These are phyloP conservation scores for Pimephales promelas DNA, from an alignment of 2,113 vertebrate genomes.

Conservation along the genomic window DNA sequence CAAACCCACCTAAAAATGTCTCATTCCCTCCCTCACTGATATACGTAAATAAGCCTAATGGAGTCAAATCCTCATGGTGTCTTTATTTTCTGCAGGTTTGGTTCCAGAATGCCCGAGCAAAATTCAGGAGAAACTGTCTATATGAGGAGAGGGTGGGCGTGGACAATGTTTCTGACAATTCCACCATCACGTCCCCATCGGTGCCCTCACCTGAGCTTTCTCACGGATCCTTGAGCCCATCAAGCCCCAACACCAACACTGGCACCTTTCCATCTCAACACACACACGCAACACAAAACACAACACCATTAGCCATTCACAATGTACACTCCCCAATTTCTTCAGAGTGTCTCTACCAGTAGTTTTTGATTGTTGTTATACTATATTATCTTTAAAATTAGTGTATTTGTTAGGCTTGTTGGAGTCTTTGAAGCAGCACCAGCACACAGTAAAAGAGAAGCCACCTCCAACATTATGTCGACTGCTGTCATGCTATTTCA, in stretches of 20 bases:
- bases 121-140: conserved; percentile 96
- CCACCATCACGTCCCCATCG: conserved; percentile 89
- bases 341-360: background rate
- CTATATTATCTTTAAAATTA: background rate
- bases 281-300: no score
- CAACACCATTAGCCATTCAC: background rate
- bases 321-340: background rate
- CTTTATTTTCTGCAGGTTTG: conserved; percentile 84
- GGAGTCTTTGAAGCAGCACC: no score
- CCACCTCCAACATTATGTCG: background rate
- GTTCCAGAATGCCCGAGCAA: conserved; percentile 98
- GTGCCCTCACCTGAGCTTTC: conserved; percentile 95
- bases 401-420: background rate
- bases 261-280: conserved; percentile 74
- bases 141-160: conserved; percentile 94
- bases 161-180: conserved; percentile 90
- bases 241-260: conserved; percentile 85
- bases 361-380: background rate
- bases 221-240: conserved; percentile 95
- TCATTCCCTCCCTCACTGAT: background rate
- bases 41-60: background rate
- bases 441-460: background rate
- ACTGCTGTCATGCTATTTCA: background rate
- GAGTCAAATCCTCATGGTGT: background rate
- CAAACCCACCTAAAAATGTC: background rate